These are phyloP conservation scores for Ptychochromis oligacanthus DNA, from an alignment of 2,113 vertebrate species.

Conservation along the genomic window DNA sequence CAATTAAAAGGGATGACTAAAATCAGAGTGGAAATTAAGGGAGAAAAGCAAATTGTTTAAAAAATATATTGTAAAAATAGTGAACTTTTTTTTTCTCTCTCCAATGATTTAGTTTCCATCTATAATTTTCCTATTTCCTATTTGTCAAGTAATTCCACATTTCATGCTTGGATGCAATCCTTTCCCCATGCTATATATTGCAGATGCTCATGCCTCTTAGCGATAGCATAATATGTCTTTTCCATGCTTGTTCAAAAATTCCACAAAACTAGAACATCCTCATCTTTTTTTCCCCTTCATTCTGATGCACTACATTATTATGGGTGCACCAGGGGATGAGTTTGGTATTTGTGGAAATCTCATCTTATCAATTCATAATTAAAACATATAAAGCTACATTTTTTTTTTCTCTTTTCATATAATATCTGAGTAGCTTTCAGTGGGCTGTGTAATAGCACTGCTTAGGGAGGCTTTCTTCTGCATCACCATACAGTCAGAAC, in stretches of 20 bases:
- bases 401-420: constrained; percentile 39
- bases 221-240: constrained; percentile 63
- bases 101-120: constrained; percentile 64
- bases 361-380: constrained; percentile 56
- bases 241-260: constrained; percentile 57
- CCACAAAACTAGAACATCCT: constrained; percentile 48
- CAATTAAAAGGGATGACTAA: constrained; percentile 17
- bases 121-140: constrained; percentile 58
- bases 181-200: constrained; percentile 55
- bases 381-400: constrained; percentile 48
- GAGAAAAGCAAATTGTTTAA: constrained; percentile 38
- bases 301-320: constrained; percentile 29
- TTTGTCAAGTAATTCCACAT: constrained; percentile 70
- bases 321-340: neutral
- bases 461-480: constrained; percentile 58
- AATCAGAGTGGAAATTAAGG: constrained; percentile 5
- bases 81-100: constrained; percentile 38
- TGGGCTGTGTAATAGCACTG: constrained; percentile 37
- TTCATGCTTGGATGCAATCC: constrained; percentile 68
- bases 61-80: constrained; percentile 47
- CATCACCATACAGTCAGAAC: constrained; percentile 86
- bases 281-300: constrained; percentile 15
- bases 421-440: constrained; percentile 64
- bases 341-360: constrained; percentile 27
- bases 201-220: constrained; percentile 63